Percentiles rank a stretch among this genome's conserved stretches.
Conservation (phyloP, 2,797 vertebrate species). For the Pangasius djambal region DNA sequence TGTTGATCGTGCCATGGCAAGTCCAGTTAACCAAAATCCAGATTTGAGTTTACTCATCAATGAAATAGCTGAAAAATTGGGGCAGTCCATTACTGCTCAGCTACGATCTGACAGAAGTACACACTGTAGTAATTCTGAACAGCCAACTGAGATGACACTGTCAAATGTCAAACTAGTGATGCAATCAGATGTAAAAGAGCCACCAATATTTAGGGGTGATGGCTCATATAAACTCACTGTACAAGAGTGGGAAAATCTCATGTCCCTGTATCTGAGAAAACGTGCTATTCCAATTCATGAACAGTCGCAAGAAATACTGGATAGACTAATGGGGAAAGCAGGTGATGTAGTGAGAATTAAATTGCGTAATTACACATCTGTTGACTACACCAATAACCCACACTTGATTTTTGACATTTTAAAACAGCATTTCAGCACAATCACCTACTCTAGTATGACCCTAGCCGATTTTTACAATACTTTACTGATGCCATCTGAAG, state of each 20-base stretch:
- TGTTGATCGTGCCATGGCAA: slow-evolving; percentile 17
- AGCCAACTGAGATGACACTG: slow-evolving; percentile 26
- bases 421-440: slow-evolving; percentile 48
- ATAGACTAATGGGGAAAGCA: slow-evolving; percentile 49
- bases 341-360: slow-evolving; percentile 50
- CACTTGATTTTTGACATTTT: slow-evolving; percentile 34
- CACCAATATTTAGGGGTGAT: slow-evolving; percentile 50
- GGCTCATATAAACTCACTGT: slow-evolving; percentile 43
- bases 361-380: slow-evolving; percentile 31
- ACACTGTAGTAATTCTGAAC: neutral
- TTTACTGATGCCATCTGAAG: neutral
- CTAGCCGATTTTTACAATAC: slow-evolving; percentile 52
- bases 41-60: slow-evolving; percentile 30
- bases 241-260: slow-evolving; percentile 50
- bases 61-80: slow-evolving; percentile 46
- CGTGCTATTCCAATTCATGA: slow-evolving; percentile 43
- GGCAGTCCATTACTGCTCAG: slow-evolving; percentile 38
- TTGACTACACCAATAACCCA: slow-evolving; percentile 21
- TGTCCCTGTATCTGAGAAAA: slow-evolving; percentile 49
- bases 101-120: slow-evolving; percentile 24
- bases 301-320: slow-evolving; percentile 30
- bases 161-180: slow-evolving; percentile 35
- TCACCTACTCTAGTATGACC: slow-evolving; percentile 46
- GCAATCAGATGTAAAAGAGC: slow-evolving; percentile 35
- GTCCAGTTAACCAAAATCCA: slow-evolving; percentile 5